These are phyloP conservation scores for Cataglyphis rosenhaueri DNA, from an alignment of 2,888 invertebrate species.

Conservation along the genomic window DNA sequence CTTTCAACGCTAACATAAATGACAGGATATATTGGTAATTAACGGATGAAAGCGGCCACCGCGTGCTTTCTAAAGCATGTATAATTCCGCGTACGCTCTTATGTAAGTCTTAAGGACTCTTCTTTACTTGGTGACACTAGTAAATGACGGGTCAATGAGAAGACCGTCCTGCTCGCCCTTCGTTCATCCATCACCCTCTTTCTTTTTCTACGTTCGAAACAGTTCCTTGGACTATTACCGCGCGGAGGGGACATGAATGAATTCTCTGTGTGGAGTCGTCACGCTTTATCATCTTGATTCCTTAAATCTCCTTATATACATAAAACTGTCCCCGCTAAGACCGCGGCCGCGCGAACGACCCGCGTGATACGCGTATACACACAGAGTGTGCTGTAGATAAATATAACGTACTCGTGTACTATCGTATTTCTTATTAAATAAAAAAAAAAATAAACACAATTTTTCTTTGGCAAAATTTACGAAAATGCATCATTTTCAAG, in stretches of 20 bases:
- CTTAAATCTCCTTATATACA: conserved; percentile 77
- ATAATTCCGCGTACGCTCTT: not conserved
- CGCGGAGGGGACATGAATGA: conserved; percentile 78
- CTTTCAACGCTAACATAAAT: conserved; percentile 5
- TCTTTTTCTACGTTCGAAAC: not conserved
- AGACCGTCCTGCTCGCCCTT: conserved; percentile 20
- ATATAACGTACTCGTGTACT: not conserved
- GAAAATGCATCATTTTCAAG: not conserved
- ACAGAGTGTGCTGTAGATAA: not conserved
- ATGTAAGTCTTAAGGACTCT: not conserved
- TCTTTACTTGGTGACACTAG: not conserved
- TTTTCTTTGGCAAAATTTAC: not conserved
- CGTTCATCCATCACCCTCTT: conserved; percentile 33
- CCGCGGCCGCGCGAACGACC: conserved; percentile 21
- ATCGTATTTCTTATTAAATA: not conserved
- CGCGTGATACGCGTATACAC: conserved; percentile 56
- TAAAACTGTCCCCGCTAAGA: conserved; percentile 69
- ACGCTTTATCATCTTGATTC: conserved; percentile 77
- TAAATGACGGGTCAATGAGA: conserved; percentile 23
- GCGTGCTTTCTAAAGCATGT: not conserved
- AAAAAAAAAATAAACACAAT: not conserved
- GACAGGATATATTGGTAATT: not conserved
- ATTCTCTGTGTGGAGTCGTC: conserved; percentile 75
- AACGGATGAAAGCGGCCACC: not conserved
- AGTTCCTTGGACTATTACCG: conserved; percentile 32